Evolutionary conservation across 2,113 vertebrate genomes (phyloP), one percentile per base, ranked within the genome.

Genomic region (Heteronetta atricapilla): DNA sequence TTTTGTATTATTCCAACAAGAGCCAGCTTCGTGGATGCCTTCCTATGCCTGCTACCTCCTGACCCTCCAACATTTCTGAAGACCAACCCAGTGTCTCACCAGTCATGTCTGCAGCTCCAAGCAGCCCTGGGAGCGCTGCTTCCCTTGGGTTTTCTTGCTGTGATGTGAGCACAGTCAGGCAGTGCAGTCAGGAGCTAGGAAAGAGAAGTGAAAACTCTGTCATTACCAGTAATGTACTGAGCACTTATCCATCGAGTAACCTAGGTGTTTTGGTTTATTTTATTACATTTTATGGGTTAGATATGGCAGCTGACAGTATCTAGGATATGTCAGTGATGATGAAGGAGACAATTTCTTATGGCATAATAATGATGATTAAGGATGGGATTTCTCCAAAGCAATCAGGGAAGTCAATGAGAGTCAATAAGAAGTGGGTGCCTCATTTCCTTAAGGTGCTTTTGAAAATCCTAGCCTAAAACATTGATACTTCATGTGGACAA

Each of bases 381-480:
- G 67, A 40, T 59, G 46, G n/a, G 59, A 17, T 74, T 89, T 82
- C 87, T 86, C 85, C 58, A 52, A 91, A 88, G 69, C 66, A 68
- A 84, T 68, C 74, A 69, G 67, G 33, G 33, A 86, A 94, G 83
- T 87, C 95, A 95, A 48, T 48, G 59, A 64, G 76, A 95, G 89
- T 77, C 94, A 59, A 20, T 89, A 91, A 85, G 84, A 89, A 88
- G 67, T 69, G 52, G 77, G 72, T 4, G 19, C 86, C 66, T 93
- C 62, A 52, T 89, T 92, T 90, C 83, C 93, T 96, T 38, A 52
- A 91, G 87, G 75, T 94, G 29, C 63, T 93, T 89, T 77, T 88
- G 70, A 42, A 93, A 96, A 88, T 86, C 93, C 87, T 74, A 21
- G 50, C 85, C 89, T 93, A 63, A 77, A 95, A 53, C 81, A 74